Base-by-base conservation (phyloP, 2,888 invertebrate genomes). In the Subacronicta megacephala region DNA sequence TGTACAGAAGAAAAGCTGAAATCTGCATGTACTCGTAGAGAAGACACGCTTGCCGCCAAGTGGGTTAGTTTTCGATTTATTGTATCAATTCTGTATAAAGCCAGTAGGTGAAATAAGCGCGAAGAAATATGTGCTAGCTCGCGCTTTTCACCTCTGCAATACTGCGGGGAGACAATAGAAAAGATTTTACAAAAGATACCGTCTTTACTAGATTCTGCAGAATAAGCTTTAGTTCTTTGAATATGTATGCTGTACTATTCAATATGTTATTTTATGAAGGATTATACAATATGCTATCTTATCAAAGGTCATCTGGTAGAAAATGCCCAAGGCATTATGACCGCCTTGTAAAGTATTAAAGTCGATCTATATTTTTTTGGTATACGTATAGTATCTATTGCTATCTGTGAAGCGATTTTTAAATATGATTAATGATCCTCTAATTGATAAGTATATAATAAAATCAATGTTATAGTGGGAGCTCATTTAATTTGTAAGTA, bases 1-100 rank as follows among this genome's bases (percentile, higher is more conserved):
- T 62, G 72, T 75, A 75, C 82, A 83, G 81, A 83, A 84, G 81
- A 85, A n/a, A 88, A 83, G 85, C 83, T 78, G 84, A 87, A 80
- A 88, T 89, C 85, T 89, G 84, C 87, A 88, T 88, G 82, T 83
- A 74, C 44, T 66, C 7, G 52, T 7, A 16, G 77, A 57, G 75
- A 74, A 75, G 74, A 77, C 69, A 78, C 70, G 63, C 74, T 72
- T 50, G 49, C 60, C 56, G 50, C 33, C 71, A 53, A 62, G 51
- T 63, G 78, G 75, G 82, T 85, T 85, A 83, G 81, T 84, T 83
- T 72, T 76, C 85, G 84, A 89, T 90, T 88, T 89, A 85, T 87
- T 83, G 82, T 82, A 83, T 82, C 88, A 87, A 88, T 87, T 87
- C 85, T 81, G 80, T 79, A 74, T 82, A 80, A 78, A 80, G 71